phyloP scores from a whole-genome alignment of 2,113 vertebrate genomes.

The Nothobranchius furzeri region DNA sequence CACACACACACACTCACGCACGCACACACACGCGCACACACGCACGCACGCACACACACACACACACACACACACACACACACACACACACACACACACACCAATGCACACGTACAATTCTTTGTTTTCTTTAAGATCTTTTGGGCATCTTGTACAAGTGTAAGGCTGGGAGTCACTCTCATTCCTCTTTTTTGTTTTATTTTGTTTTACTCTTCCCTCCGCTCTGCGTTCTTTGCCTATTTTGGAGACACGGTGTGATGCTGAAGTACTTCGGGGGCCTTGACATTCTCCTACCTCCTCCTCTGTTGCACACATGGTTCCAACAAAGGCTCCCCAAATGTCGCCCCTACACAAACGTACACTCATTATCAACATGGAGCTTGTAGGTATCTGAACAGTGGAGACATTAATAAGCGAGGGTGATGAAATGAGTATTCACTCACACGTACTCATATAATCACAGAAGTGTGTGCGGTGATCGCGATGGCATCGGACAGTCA shows the following conservation, averaged over 20 bases:
- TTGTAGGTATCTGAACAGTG: slow-evolving; percentile 60
- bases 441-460: slow-evolving; percentile 28
- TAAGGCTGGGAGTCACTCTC: not conserved
- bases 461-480: slow-evolving; percentile 54
- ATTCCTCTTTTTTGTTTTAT: not conserved
- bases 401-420: slow-evolving; percentile 72
- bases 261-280: slow-evolving; percentile 37
- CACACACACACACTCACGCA: not conserved
- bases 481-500: slow-evolving; percentile 76
- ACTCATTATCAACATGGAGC: slow-evolving; percentile 55
- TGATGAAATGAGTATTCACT: slow-evolving; percentile 61
- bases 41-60: no score
- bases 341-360: slow-evolving; percentile 63
- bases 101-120: slow-evolving; percentile 17
- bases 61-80: not conserved
- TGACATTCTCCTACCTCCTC: slow-evolving; percentile 53
- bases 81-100: not conserved
- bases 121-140: slow-evolving; percentile 20
- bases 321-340: slow-evolving; percentile 62
- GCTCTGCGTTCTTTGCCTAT: slow-evolving; percentile 51
- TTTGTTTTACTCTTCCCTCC: slow-evolving; percentile 6
- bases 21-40: no score
- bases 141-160: not conserved
- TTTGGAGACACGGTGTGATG: slow-evolving; percentile 32
- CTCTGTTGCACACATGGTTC: slow-evolving; percentile 29